phyloP scores from a whole-genome alignment of 2,888 invertebrate species.

The Platerodrilus igneus region DNA sequence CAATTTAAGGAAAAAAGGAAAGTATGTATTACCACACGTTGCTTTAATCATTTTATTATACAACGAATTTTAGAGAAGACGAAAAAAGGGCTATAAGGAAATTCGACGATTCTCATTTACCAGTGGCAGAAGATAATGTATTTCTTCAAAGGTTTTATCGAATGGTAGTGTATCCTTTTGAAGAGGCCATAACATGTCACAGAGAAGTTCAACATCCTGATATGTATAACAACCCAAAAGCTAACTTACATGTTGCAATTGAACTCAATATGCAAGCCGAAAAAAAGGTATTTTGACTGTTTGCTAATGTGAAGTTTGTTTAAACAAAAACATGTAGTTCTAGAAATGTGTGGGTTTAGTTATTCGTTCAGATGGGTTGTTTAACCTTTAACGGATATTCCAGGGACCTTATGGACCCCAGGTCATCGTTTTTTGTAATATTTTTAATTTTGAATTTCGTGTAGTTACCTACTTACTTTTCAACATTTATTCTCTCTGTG shows the following conservation, averaged over 20 bases:
- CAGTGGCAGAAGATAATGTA: conserved; percentile 61
- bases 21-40: conserved; percentile 49
- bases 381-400: no score
- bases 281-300: conserved; percentile 53
- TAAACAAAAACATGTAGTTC: no score
- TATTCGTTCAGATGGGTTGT: no score
- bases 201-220: conserved; percentile 79
- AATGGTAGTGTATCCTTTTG: conserved; percentile 60
- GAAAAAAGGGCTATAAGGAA: conserved; percentile 50
- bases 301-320: conserved; percentile 6
- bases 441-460: no score
- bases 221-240: conserved; percentile 72
- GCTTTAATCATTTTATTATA: neutral
- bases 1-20: conserved; percentile 57
- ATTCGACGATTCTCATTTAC: conserved; percentile 56
- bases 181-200: conserved; percentile 72
- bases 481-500: no score
- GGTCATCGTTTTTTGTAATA: no score
- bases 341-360: no score
- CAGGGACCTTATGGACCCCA: no score
- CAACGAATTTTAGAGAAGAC: neutral
- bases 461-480: no score
- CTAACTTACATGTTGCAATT: conserved; percentile 63
- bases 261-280: conserved; percentile 77
- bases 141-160: conserved; percentile 55